phyloP scores from a whole-genome alignment of 2,888 invertebrate species.

The Ormia ochracea region DNA sequence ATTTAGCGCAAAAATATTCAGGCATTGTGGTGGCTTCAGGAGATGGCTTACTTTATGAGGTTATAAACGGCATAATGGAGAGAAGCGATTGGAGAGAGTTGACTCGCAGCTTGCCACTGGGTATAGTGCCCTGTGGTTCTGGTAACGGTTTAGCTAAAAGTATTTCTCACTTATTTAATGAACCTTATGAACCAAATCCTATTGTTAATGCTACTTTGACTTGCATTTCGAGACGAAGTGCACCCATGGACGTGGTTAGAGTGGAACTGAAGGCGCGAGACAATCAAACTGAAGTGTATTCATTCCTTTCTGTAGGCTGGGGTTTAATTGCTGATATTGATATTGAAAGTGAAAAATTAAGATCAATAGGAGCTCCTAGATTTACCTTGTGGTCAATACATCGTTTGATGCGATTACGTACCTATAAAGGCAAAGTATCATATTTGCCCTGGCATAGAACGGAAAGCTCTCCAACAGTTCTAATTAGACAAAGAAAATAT shows the following conservation, averaged over 20 bases:
- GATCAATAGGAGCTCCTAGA: conserved; percentile 91
- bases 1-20: conserved; percentile 79
- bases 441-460: conserved; percentile 81
- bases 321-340: conserved; percentile 97
- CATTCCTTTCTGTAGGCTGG: conserved; percentile 97
- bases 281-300: conserved; percentile 82
- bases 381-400: conserved; percentile 94
- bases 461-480: background rate
- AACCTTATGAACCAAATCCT: conserved; percentile 88
- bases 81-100: conserved; percentile 91
- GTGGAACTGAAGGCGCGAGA: conserved; percentile 82
- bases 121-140: conserved; percentile 96
- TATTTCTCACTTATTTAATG: conserved; percentile 86
- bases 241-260: conserved; percentile 91
- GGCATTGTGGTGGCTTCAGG: conserved; percentile 87
- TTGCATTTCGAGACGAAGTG: conserved; percentile 83
- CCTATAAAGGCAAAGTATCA: conserved; percentile 90
- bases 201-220: conserved; percentile 88
- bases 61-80: conserved; percentile 93
- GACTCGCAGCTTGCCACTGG: conserved; percentile 87
- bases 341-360: conserved; percentile 95
- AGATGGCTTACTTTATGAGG: conserved; percentile 88
- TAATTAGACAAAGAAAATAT: background rate
- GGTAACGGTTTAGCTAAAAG: conserved; percentile 96
- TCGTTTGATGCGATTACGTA: conserved; percentile 88